Evolutionary conservation across 2,113 vertebrate genomes (phyloP).

Genomic region (Anguilla japonica): DNA sequence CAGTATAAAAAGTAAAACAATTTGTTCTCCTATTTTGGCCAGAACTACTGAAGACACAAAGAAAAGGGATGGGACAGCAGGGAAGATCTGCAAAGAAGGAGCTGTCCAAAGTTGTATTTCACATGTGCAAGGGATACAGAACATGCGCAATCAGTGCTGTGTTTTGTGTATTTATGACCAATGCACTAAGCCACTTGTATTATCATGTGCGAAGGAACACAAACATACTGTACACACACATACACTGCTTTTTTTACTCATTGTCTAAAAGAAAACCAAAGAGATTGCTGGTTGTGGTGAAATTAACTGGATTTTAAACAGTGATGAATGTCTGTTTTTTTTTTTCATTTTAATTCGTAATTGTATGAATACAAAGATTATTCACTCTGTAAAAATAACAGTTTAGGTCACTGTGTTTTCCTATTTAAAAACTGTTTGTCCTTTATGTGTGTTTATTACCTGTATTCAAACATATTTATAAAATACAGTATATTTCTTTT

Average conservation of each 20-base stretch:
- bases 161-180: neutral
- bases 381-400: slow-evolving; percentile 7
- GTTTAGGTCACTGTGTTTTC: slow-evolving; percentile 25
- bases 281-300: slow-evolving; percentile 7
- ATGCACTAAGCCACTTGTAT: neutral
- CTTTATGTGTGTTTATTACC: slow-evolving; percentile 30
- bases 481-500: slow-evolving; percentile 50
- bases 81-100: neutral
- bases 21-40: slow-evolving; percentile 36
- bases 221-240: too few relatives aligned
- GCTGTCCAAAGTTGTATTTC: neutral
- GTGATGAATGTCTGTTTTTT: neutral
- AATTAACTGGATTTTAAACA: neutral
- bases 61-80: slow-evolving; percentile 3
- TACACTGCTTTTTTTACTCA: neutral
- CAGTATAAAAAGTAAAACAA: neutral
- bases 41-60: slow-evolving; percentile 58
- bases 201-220: neutral
- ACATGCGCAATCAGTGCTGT: neutral
- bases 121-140: neutral
- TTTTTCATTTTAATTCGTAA: slow-evolving; percentile 25
- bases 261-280: neutral
- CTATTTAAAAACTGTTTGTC: slow-evolving; percentile 49
- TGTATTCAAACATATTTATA: slow-evolving; percentile 23
- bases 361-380: neutral